Evolutionary conservation across 1,140 invertebrate species (phyloP).

Genomic region (Heliconius hermathena): DNA sequence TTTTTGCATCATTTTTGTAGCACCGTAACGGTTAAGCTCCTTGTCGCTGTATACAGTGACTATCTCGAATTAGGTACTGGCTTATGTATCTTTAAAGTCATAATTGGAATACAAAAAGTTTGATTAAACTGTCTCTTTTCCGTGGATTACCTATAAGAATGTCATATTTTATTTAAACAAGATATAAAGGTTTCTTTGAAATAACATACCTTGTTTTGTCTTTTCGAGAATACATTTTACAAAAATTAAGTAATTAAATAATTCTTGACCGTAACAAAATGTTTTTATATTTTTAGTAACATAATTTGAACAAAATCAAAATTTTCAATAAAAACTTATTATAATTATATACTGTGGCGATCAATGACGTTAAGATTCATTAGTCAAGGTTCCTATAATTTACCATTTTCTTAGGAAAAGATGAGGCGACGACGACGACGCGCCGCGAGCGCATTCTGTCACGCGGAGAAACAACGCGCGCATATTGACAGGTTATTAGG

Average conservation of each 20-base stretch:
- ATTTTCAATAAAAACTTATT: neutral
- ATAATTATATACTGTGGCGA: constrained; percentile 43
- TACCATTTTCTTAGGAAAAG: constrained; percentile 79
- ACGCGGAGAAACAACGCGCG: constrained; percentile 67
- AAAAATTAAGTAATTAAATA: neutral
- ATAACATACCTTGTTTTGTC: neutral
- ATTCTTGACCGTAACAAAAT: neutral
- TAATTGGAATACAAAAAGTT: neutral
- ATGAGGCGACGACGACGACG: constrained; percentile 47
- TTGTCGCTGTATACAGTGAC: constrained; percentile 10
- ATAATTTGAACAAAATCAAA: neutral
- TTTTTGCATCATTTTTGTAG: constrained; percentile 71
- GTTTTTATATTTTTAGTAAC: neutral
- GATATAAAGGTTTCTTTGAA: neutral
- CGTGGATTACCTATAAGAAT: neutral
- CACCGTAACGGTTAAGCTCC: constrained; percentile 62
- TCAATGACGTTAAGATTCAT: constrained; percentile 66
- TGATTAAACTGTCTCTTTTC: neutral
- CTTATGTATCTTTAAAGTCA: neutral
- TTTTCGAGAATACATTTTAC: neutral
- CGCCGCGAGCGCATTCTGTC: constrained; percentile 72
- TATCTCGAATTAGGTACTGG: constrained; percentile 9
- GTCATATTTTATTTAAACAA: neutral
- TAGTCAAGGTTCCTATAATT: constrained; percentile 71
- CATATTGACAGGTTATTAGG: constrained; percentile 60